Conservation (phyloP, 2,888 invertebrate species). For the Mesorhabditis belari region DNA sequence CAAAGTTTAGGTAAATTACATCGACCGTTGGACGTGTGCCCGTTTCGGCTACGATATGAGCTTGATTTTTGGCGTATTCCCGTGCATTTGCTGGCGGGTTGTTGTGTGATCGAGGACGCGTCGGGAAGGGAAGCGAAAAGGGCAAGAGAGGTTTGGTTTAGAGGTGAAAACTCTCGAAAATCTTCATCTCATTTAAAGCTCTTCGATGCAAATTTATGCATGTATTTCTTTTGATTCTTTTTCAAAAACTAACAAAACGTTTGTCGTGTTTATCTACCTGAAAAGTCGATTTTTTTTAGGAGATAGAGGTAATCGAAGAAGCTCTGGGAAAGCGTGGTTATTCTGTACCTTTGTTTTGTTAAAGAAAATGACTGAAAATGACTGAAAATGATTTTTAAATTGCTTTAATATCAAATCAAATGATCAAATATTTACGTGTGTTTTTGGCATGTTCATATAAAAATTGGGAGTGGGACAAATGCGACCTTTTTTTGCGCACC, state of each 20-base stretch:
- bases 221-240: too few relatives aligned
- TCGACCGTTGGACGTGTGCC: slow-evolving; percentile 50
- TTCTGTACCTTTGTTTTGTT: too few relatives aligned
- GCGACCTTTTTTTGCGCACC: too few relatives aligned
- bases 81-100: slow-evolving; percentile 23
- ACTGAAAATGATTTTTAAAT: too few relatives aligned
- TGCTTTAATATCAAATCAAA: too few relatives aligned
- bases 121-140: background rate
- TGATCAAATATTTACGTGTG: too few relatives aligned
- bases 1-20: slow-evolving; percentile 36
- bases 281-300: slow-evolving; percentile 13
- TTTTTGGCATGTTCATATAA: too few relatives aligned
- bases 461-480: too few relatives aligned
- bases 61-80: slow-evolving; percentile 50
- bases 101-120: slow-evolving; percentile 29
- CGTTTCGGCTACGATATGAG: slow-evolving; percentile 46
- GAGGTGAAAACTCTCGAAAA: background rate
- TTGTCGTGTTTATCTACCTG: slow-evolving; percentile 5
- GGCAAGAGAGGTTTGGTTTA: background rate
- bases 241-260: background rate
- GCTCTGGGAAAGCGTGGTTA: background rate
- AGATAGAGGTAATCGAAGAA: background rate
- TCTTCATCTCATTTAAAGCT: too few relatives aligned
- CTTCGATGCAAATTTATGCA: too few relatives aligned
- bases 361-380: too few relatives aligned